These are phyloP conservation scores for Athalia circularis DNA, from an alignment of 2,888 invertebrate species.

Conservation along the genomic window DNA sequence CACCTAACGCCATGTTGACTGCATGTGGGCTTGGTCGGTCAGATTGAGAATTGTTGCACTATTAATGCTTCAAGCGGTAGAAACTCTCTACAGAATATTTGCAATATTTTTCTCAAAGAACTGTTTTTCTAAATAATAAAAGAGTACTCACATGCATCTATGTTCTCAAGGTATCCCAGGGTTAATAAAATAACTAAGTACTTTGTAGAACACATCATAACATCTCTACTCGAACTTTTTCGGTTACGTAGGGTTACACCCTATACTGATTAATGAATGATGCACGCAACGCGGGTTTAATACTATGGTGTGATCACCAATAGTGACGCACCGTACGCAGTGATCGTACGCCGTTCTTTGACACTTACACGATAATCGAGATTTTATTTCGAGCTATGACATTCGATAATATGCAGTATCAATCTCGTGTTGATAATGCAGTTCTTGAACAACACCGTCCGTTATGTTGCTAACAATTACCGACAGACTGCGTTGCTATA, in stretches of 20 bases:
- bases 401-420: too few species aligned
- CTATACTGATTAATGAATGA: conserved; percentile 38
- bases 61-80: background rate
- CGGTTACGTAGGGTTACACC: conserved; percentile 31
- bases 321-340: background rate
- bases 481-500: too few species aligned
- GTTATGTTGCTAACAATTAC: too few species aligned
- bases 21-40: conserved; percentile 65
- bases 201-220: conserved; percentile 62
- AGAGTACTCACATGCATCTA: conserved; percentile 61
- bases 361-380: conserved; percentile 1
- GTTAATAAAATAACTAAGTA: conserved; percentile 60
- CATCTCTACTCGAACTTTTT: conserved; percentile 56
- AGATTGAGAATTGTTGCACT: conserved; percentile 50
- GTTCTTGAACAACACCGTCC: too few species aligned
- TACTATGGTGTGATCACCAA: background rate
- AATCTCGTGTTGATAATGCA: too few species aligned
- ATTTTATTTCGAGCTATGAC: too few species aligned
- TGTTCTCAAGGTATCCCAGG: conserved; percentile 54
- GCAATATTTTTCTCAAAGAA: background rate
- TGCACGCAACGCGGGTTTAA: conserved; percentile 19
- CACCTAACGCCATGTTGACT: conserved; percentile 62
- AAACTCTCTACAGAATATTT: background rate
- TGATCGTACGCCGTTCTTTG: background rate
- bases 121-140: background rate